phyloP scores from a whole-genome alignment of 2,797 vertebrate genomes.

The Acestrorhynchus altus region DNA sequence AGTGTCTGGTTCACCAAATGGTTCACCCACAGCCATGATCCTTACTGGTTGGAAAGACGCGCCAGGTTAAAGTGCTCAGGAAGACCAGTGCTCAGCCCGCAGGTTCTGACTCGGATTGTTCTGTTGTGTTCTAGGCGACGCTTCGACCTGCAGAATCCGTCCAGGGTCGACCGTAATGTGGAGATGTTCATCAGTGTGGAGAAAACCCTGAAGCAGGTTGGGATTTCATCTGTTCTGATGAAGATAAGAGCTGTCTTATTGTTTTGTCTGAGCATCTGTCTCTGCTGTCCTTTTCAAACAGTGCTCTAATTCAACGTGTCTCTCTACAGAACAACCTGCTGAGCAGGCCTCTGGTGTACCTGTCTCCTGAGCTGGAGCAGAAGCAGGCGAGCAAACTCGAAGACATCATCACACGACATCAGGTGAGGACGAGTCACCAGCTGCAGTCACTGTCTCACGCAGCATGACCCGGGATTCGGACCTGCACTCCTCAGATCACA shows the following conservation, averaged over 20 bases:
- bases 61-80: no score
- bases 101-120: not conserved
- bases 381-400: constrained; percentile 88
- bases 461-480: no score
- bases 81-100: not conserved
- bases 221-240: no score
- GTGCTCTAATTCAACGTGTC: constrained; percentile 30
- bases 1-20: no score
- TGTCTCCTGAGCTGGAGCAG: constrained; percentile 88
- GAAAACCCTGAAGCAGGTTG: constrained; percentile 90
- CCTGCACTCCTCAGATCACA: no score
- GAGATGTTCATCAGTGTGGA: constrained; percentile 96
- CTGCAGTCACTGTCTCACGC: not conserved
- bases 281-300: no score
- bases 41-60: no score
- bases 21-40: no score
- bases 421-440: constrained; percentile 76
- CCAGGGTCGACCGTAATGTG: constrained; percentile 92
- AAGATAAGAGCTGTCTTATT: no score
- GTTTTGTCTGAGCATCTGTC: no score
- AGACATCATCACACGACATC: constrained; percentile 89
- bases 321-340: constrained; percentile 88
- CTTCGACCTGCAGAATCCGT: constrained; percentile 96
- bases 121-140: constrained; percentile 81
- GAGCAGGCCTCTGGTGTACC: constrained; percentile 88